Base-by-base conservation (phyloP, 2,797 vertebrate genomes). In the Gymnopithys bicolor region DNA sequence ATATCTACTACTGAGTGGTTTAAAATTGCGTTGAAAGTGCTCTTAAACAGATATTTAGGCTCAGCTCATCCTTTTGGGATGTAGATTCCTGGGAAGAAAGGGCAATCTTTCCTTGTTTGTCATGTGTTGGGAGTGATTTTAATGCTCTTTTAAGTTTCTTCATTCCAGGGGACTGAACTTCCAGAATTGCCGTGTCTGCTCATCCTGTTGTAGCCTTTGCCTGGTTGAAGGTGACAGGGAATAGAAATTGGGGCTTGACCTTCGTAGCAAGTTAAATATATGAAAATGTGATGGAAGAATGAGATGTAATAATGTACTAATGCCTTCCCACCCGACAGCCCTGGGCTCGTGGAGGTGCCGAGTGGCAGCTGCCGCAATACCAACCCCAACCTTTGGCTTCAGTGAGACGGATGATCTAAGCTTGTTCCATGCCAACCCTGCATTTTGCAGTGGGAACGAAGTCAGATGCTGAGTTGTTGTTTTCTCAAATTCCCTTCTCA, bases 321-420 rank as follows among this genome's bases (percentile, higher is more conserved):
- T 43, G 41, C 41, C 41, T 37, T 48, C 46, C 74, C 45, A 4
- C 41, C 33, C 3, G 11, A 23, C 43, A 10, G 15, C 55, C 33
- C 55, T 2, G 59, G 33, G 86, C 77, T 32, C 6, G 24, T 1
- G 45, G 45, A 56, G 64, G 55, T 58, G 77, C 81, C 1, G 55
- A 48, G 78, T 0, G 22, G 56, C 73, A 53, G 52, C 79, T 39
- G 56, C 87, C 10, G 46, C 0, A 11, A 37, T 24, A 48, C 75
- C 83, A 62, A 0, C 71, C 60, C 68, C 10, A 33, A 49, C 48
- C 58, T 32, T 60, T 46, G 55, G 51, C 55, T 48, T 12, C 39
- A 3, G n/a, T 0, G 24, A 15, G 49, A 10, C 5, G 11, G 37
- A 6, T 59, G 84, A n/a, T 17, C 55, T 27, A 0, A 77, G 75